Percentiles rank a stretch among this genome's conserved stretches.
Evolutionary conservation across 2,113 vertebrate species (phyloP).

Genomic region (Petromus typicus): DNA sequence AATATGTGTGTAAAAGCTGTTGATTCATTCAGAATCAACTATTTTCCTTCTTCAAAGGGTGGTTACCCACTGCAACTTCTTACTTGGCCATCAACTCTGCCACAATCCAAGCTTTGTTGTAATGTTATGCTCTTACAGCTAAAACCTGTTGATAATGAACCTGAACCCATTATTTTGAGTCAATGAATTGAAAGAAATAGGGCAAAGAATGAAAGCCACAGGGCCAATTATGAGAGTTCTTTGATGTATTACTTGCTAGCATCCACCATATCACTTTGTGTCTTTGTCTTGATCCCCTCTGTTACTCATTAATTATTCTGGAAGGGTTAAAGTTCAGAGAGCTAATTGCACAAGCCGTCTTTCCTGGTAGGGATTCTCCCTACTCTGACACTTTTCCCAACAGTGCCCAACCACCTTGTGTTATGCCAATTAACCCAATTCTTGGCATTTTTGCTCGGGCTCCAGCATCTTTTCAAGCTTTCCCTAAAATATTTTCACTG

Average conservation of each 20-base stretch:
- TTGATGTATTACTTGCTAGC: slow-evolving; percentile 98
- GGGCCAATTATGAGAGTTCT: slow-evolving; percentile 99
- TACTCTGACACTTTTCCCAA: slow-evolving; percentile 94
- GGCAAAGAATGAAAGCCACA: slow-evolving; percentile 99
- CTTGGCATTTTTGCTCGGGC: slow-evolving; percentile 91
- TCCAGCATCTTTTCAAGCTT: slow-evolving; percentile 88
- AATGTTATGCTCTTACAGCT: slow-evolving; percentile 95
- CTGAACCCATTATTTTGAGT: slow-evolving; percentile 99
- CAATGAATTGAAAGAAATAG: slow-evolving; percentile 99
- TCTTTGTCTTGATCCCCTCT: slow-evolving; percentile 99
- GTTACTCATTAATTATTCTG: slow-evolving; percentile 99
- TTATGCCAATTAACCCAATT: slow-evolving; percentile 98
- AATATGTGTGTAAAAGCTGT: slow-evolving; percentile 79
- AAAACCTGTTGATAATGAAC: slow-evolving; percentile 99
- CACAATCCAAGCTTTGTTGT: slow-evolving; percentile 91
- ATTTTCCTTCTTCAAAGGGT: slow-evolving; percentile 73
- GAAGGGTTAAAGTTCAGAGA: slow-evolving; percentile 97
- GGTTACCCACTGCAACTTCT: slow-evolving; percentile 83
- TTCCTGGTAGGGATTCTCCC: slow-evolving; percentile 95
- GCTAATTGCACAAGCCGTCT: slow-evolving; percentile 97
- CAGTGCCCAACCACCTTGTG: slow-evolving; percentile 97
- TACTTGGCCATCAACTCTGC: slow-evolving; percentile 84
- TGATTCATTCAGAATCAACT: slow-evolving; percentile 84
- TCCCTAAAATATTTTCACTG: slow-evolving; percentile 86
- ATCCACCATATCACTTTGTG: slow-evolving; percentile 95